Percentiles rank a stretch among this genome's conserved stretches.
Evolutionary conservation across 2,113 vertebrate genomes (phyloP).

Genomic region (Grantiella picta): DNA sequence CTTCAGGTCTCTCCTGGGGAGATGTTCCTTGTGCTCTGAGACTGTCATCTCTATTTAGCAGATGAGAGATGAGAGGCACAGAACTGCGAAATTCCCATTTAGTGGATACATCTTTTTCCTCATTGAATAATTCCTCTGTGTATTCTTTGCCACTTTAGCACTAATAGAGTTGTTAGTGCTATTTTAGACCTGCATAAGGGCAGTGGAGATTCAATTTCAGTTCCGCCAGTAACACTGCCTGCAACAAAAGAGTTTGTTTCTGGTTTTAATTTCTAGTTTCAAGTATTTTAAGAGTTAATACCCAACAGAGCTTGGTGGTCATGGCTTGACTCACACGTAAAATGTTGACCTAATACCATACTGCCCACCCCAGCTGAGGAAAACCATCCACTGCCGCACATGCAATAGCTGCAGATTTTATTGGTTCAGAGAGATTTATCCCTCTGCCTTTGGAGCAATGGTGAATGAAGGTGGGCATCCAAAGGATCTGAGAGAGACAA

Average conservation of each 20-base stretch:
- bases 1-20: neutral
- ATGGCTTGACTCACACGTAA: rapidly evolving
- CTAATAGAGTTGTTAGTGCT: neutral
- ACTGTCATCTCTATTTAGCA: neutral
- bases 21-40: neutral
- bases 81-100: neutral
- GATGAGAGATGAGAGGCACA: neutral
- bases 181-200: neutral
- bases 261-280: neutral
- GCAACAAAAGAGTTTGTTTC: neutral
- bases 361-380: neutral
- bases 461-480: neutral
- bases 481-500: neutral
- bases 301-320: neutral
- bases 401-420: neutral
- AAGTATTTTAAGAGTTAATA: neutral
- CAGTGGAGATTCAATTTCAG: neutral
- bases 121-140: neutral
- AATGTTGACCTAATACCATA: neutral
- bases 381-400: neutral
- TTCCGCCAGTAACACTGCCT: neutral
- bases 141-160: neutral
- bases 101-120: neutral
- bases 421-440: neutral
- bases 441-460: neutral